phyloP scores from a whole-genome alignment of 53 echinoderm and acorn worm species.

The Zoroaster sp. region DNA sequence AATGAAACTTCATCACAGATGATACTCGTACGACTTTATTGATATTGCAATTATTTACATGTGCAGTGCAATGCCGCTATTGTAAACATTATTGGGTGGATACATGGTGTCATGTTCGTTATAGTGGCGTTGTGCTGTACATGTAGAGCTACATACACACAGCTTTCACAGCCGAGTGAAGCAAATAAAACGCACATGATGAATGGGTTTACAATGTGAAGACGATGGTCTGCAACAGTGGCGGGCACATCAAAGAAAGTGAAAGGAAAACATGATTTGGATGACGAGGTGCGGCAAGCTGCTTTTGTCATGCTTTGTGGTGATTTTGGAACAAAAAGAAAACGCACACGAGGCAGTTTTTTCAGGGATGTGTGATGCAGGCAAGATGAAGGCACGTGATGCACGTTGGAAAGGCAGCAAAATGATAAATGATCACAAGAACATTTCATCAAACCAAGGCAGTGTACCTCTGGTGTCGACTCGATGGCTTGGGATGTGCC shows the following conservation, averaged over 20 bases:
- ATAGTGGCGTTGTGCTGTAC: too few species aligned
- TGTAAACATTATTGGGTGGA: too few species aligned
- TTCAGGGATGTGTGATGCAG: neutral
- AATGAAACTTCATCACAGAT: neutral
- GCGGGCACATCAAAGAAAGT: too few species aligned
- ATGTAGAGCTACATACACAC: too few species aligned
- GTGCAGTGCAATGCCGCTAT: too few species aligned
- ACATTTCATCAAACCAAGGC: neutral
- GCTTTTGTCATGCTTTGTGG: neutral
- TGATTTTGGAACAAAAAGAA: neutral
- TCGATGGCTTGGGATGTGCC: neutral
- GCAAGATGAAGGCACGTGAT: neutral
- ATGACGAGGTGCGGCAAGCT: neutral
- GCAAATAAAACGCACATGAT: too few species aligned
- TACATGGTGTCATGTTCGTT: too few species aligned
- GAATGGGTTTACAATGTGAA: too few species aligned
- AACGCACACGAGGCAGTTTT: neutral
- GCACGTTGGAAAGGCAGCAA: neutral
- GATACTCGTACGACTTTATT: neutral
- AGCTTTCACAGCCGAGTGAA: too few species aligned
- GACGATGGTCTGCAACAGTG: too few species aligned
- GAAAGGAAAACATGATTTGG: too few species aligned
- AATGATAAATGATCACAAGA: neutral
- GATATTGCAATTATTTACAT: neutral
- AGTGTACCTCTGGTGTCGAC: slow-evolving; percentile 28